Percentiles rank a stretch among this genome's conserved stretches.
phyloP scores from a whole-genome alignment of 2,797 vertebrate genomes.

The Schizothorax lantsangensis region DNA sequence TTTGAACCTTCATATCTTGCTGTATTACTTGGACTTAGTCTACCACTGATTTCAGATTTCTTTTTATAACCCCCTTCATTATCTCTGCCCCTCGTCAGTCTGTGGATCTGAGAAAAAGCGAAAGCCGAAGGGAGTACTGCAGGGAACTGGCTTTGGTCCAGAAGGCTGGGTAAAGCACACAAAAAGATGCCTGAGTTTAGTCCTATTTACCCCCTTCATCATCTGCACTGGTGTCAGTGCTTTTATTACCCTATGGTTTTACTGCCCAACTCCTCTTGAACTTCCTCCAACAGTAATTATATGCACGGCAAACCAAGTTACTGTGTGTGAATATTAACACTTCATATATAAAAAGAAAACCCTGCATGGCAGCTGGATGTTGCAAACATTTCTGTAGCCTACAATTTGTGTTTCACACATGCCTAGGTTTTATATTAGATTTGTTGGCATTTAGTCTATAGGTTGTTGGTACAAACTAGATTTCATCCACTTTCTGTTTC shows the following conservation, averaged over 20 bases:
- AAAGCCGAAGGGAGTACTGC: conserved; percentile 51
- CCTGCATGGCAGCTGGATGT: not conserved
- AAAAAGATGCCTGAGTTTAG: not conserved
- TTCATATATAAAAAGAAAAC: not conserved
- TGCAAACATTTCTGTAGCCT: not conserved
- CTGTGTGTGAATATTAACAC: not conserved
- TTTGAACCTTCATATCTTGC: conserved; percentile 32
- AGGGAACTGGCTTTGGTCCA: conserved; percentile 50
- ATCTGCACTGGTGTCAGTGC: not conserved
- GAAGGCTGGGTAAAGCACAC: conserved; percentile 21
- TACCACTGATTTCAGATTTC: not conserved
- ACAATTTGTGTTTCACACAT: not conserved
- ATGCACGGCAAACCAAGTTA: not conserved
- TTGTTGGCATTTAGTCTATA: conserved; percentile 48
- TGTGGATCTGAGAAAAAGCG: conserved; percentile 27
- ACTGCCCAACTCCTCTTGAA: conserved; percentile 11
- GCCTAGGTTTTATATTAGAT: conserved; percentile 33
- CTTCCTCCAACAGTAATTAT: conserved; percentile 24
- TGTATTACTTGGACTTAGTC: not conserved
- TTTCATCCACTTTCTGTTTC: conserved; percentile 38
- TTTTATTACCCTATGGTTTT: conserved; percentile 8
- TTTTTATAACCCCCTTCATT: conserved; percentile 60
- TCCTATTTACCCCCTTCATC: not conserved
- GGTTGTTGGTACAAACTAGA: conserved; percentile 50
- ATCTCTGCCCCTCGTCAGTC: conserved; percentile 46